Evolutionary conservation across 2,113 vertebrate genomes (phyloP).

Genomic region (Alligator sinensis): DNA sequence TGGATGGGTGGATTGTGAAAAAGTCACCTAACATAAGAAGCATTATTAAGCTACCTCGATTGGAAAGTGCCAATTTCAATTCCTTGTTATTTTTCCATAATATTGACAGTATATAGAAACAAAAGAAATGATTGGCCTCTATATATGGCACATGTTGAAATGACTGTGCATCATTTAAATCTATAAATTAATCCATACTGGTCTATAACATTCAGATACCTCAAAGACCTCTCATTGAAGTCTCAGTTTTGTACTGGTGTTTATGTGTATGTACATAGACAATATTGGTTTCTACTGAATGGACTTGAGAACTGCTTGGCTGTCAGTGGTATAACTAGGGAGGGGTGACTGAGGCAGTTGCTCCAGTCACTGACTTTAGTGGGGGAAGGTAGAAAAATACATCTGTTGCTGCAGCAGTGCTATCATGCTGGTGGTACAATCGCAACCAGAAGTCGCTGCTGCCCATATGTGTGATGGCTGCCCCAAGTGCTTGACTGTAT

Average conservation of each 20-base stretch:
- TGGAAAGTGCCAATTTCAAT: background rate
- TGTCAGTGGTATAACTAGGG: too few relatives aligned
- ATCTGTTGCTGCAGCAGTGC: too few relatives aligned
- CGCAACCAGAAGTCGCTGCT: too few relatives aligned
- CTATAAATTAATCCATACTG: background rate
- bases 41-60: background rate
- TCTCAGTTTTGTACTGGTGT: too few relatives aligned
- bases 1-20: background rate
- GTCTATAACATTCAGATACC: background rate
- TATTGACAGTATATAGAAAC: background rate
- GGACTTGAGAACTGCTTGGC: background rate
- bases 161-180: slow-evolving; percentile 6
- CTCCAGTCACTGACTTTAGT: too few relatives aligned
- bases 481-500: too few relatives aligned
- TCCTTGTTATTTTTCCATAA: background rate
- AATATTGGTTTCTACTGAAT: background rate
- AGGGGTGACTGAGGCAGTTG: too few relatives aligned
- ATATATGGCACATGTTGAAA: background rate
- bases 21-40: background rate
- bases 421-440: too few relatives aligned
- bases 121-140: background rate
- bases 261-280: background rate
- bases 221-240: background rate
- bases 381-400: too few relatives aligned
- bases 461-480: too few relatives aligned